Evolutionary conservation across 2,888 invertebrate genomes (phyloP).

Genomic region (Dusona sp.): DNA sequence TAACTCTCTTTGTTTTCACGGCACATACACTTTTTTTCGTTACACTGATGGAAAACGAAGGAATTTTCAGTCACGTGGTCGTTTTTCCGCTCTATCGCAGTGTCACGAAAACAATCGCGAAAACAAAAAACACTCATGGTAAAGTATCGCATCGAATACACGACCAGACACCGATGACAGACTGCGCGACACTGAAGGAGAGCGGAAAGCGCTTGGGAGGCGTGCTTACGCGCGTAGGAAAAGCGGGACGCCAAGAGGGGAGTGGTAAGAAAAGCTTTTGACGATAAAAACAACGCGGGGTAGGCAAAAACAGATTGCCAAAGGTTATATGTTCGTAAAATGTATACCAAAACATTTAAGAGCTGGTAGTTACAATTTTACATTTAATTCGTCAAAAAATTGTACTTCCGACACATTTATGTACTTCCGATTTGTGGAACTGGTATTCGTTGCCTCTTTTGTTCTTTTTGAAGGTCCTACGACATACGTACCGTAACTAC

Average conservation of each 20-base stretch:
- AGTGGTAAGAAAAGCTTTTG: neutral
- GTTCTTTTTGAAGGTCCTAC: neutral
- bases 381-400: neutral
- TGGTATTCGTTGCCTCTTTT: neutral
- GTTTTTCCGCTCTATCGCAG: neutral
- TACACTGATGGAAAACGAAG: neutral
- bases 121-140: neutral
- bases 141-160: neutral
- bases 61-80: neutral
- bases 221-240: neutral
- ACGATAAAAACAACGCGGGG: neutral
- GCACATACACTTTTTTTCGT: neutral
- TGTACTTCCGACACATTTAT: neutral
- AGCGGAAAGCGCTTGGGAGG: slow-evolving; percentile 15
- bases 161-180: neutral
- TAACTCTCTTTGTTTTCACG: neutral
- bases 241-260: neutral
- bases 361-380: too few species aligned
- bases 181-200: slow-evolving; percentile 12
- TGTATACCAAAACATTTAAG: neutral
- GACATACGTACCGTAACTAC: neutral
- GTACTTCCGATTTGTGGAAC: neutral
- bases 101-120: neutral
- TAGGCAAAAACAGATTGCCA: neutral
- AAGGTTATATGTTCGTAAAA: neutral